Evolutionary conservation across 2,797 vertebrate genomes (phyloP).

Genomic region (Sebastes minor): DNA sequence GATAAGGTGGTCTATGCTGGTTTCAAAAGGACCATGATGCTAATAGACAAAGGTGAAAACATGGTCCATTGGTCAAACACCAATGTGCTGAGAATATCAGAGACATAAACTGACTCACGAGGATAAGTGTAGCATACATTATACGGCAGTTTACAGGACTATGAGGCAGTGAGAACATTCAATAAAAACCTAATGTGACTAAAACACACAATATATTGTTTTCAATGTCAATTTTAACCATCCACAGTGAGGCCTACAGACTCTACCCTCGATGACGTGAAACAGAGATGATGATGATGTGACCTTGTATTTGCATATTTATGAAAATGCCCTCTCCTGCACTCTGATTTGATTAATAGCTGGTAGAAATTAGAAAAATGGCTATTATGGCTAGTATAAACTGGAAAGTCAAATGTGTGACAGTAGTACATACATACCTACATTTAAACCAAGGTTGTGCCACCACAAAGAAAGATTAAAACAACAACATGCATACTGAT

Average conservation of each 20-base stretch:
- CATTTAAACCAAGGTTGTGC: slow-evolving; percentile 65
- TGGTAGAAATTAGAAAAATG: slow-evolving; percentile 78
- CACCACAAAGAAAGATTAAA: slow-evolving; percentile 66
- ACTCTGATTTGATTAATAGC: slow-evolving; percentile 78
- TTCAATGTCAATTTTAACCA: slow-evolving; percentile 32
- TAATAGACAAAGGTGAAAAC: slow-evolving; percentile 53
- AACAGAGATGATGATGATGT: slow-evolving; percentile 48
- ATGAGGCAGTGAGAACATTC: slow-evolving; percentile 61
- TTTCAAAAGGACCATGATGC: slow-evolving; percentile 64
- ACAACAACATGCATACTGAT: slow-evolving; percentile 77
- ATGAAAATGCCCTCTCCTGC: slow-evolving; percentile 78
- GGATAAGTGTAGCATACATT: slow-evolving; percentile 63
- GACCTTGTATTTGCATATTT: slow-evolving; percentile 83
- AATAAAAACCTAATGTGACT: slow-evolving; percentile 54
- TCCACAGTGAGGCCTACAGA: slow-evolving; percentile 50
- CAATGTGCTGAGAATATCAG: slow-evolving; percentile 57
- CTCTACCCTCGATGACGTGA: slow-evolving; percentile 31
- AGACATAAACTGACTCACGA: slow-evolving; percentile 48
- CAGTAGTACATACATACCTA: slow-evolving; percentile 64
- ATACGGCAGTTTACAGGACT: slow-evolving; percentile 61
- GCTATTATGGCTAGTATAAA: slow-evolving; percentile 69
- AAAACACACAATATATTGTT: slow-evolving; percentile 49
- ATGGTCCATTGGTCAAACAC: slow-evolving; percentile 49
- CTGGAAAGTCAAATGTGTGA: slow-evolving; percentile 70
- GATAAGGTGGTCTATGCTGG: slow-evolving; percentile 72